These are phyloP conservation scores for Darevskia nairensis DNA, from an alignment of 2,797 vertebrate genomes.

Conservation along the genomic window DNA sequence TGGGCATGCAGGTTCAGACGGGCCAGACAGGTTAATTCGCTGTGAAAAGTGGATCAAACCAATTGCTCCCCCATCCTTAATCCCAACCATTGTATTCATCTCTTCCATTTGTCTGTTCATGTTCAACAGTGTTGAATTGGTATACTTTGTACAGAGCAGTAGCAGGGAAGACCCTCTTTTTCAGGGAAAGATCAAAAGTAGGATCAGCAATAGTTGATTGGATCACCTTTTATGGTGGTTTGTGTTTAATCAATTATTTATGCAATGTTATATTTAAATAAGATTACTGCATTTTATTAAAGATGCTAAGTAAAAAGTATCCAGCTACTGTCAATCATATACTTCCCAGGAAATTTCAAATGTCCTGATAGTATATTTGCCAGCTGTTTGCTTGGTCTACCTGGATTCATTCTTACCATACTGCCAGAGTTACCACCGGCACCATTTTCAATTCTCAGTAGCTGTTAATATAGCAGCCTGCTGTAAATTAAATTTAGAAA, in stretches of 20 bases:
- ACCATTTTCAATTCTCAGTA: not conserved
- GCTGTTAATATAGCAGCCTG: not conserved
- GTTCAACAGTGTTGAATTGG: too few relatives aligned
- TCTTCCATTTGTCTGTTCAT: too few relatives aligned
- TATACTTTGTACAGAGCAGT: too few relatives aligned
- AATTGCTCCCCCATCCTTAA: too few relatives aligned
- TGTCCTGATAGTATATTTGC: not conserved
- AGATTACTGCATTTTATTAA: not conserved
- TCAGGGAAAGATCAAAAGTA: not conserved
- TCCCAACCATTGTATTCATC: too few relatives aligned
- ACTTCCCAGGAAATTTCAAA: not conserved
- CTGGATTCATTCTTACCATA: not conserved
- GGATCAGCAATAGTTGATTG: not conserved
- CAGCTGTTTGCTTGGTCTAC: not conserved
- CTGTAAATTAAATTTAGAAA: conserved; percentile 14
- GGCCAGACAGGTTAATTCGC: too few relatives aligned
- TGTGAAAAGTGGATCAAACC: too few relatives aligned
- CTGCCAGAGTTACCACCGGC: not conserved
- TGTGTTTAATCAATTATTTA: not conserved
- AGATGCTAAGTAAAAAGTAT: not conserved
- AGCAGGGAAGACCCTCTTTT: too few relatives aligned
- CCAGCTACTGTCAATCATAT: not conserved
- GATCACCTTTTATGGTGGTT: not conserved
- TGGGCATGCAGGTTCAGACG: too few relatives aligned
- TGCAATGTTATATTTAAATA: not conserved